These are phyloP conservation scores for Lasiurus borealis DNA, from an alignment of 2,113 vertebrate genomes.

Conservation along the genomic window DNA sequence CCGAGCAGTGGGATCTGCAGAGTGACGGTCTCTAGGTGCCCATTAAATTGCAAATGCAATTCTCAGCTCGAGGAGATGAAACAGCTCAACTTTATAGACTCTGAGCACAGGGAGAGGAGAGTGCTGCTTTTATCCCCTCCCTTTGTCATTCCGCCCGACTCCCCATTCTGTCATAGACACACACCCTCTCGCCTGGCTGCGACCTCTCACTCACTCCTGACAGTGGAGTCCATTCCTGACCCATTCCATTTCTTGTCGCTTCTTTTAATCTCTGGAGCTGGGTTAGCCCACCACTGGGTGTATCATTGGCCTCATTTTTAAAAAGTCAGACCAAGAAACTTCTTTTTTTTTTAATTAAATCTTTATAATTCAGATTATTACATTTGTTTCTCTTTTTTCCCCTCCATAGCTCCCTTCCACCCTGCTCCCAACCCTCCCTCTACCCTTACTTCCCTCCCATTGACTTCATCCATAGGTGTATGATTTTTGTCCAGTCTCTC, in stretches of 20 bases:
- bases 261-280: slow-evolving; percentile 42
- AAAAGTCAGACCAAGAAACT: slow-evolving; percentile 59
- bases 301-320: slow-evolving; percentile 62
- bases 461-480: too few relatives aligned
- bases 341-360: neutral
- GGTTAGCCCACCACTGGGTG: slow-evolving; percentile 53
- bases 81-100: neutral
- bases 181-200: slow-evolving; percentile 57
- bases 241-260: slow-evolving; percentile 31
- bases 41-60: neutral
- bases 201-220: neutral
- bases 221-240: neutral
- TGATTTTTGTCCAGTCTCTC: too few relatives aligned
- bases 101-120: neutral
- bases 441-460: too few relatives aligned
- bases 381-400: too few relatives aligned
- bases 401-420: too few relatives aligned
- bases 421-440: too few relatives aligned
- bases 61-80: neutral
- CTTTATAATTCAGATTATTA: too few relatives aligned
- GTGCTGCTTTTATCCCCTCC: slow-evolving; percentile 10
- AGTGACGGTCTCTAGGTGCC: neutral
- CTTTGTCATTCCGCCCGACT: slow-evolving; percentile 35
- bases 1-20: neutral
- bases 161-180: neutral